Conservation (phyloP, 2,888 invertebrate genomes). For the Cremastobaeus sp. region DNA sequence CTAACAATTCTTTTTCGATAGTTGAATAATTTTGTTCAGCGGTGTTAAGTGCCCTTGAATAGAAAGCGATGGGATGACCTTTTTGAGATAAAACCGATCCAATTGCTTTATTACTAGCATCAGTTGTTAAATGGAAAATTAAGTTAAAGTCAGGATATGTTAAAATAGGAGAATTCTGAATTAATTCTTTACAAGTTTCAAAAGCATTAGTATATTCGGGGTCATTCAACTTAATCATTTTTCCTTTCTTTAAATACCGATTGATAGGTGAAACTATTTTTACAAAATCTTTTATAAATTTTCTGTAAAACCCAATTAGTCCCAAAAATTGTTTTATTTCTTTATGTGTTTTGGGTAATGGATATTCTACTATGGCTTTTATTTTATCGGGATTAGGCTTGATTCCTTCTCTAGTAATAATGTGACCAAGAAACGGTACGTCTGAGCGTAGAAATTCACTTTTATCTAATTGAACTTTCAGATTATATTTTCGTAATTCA, state of each 20-base stretch:
- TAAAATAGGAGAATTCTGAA: slow-evolving; percentile 47
- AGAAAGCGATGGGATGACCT: neutral
- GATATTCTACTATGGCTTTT: slow-evolving; percentile 57
- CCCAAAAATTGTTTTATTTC: slow-evolving; percentile 58
- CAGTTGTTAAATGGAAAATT: slow-evolving; percentile 44
- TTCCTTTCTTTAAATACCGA: neutral
- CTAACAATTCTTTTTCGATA: neutral
- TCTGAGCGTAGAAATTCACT: slow-evolving; percentile 65
- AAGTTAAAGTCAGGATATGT: slow-evolving; percentile 41
- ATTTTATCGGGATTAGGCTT: slow-evolving; percentile 62
- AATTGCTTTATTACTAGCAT: slow-evolving; percentile 42
- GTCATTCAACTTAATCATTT: neutral
- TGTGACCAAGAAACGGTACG: slow-evolving; percentile 25
- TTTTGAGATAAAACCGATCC: slow-evolving; percentile 51
- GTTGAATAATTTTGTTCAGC: neutral
- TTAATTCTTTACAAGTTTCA: neutral
- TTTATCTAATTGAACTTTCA: too few relatives aligned
- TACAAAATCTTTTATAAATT: neutral
- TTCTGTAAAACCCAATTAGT: slow-evolving; percentile 57
- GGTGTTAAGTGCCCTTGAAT: neutral
- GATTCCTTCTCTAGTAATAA: slow-evolving; percentile 65
- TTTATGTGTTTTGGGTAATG: slow-evolving; percentile 48
- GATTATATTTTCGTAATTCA: too few relatives aligned
- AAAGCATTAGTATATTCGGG: neutral
- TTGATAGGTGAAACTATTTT: neutral